Evolutionary conservation across 2,113 vertebrate genomes (phyloP).

Genomic region (Pelobates fuscus): DNA sequence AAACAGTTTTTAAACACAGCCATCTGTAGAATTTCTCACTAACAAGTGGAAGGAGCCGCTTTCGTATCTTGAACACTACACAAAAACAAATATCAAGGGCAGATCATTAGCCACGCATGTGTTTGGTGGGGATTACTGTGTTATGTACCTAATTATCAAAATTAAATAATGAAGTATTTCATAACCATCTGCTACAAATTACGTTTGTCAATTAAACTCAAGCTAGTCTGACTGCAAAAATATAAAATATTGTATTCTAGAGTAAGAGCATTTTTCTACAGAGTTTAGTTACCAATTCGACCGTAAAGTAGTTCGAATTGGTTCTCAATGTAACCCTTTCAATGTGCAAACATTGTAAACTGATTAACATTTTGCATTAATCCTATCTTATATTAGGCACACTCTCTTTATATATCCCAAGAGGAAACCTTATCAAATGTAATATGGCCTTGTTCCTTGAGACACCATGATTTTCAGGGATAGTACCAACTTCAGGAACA

Average conservation of each 20-base stretch:
- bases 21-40: slow-evolving; percentile 12
- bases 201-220: slow-evolving; percentile 37
- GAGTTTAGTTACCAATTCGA: too few relatives aligned
- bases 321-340: too few relatives aligned
- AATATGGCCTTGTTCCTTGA: too few relatives aligned
- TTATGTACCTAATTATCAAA: slow-evolving; percentile 48
- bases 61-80: slow-evolving; percentile 6
- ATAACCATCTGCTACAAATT: slow-evolving; percentile 42
- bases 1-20: not conserved
- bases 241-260: slow-evolving; percentile 8
- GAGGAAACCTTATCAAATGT: too few relatives aligned
- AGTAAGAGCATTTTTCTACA: slow-evolving; percentile 5
- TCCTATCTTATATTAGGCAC: too few relatives aligned
- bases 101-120: slow-evolving; percentile 32
- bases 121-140: slow-evolving; percentile 40
- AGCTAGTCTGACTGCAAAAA: slow-evolving; percentile 8
- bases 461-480: too few relatives aligned
- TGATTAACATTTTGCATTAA: too few relatives aligned
- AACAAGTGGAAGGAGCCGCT: slow-evolving; percentile 12
- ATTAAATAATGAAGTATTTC: slow-evolving; percentile 47
- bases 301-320: too few relatives aligned
- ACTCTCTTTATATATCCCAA: too few relatives aligned
- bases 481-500: too few relatives aligned
- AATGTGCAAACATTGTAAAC: too few relatives aligned
- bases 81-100: slow-evolving; percentile 42